Percentiles rank a stretch among this genome's conserved stretches.
These are phyloP conservation scores for Euzophera pinguis DNA, from an alignment of 2,888 invertebrate genomes.

Conservation along the genomic window DNA sequence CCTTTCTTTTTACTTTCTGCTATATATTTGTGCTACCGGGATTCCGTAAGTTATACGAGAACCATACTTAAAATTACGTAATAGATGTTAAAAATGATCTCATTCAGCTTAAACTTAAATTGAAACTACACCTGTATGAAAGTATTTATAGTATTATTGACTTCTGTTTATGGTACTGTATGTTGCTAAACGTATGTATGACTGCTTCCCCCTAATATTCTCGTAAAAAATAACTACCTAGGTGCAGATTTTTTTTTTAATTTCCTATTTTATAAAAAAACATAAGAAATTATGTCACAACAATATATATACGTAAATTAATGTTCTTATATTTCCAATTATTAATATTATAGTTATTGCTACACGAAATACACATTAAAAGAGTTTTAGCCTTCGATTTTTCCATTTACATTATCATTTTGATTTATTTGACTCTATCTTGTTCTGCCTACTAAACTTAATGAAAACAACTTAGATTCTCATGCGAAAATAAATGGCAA, in stretches of 20 bases:
- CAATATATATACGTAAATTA: too few species aligned
- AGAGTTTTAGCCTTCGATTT: not conserved
- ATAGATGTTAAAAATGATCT: not conserved
- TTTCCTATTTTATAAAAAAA: too few species aligned
- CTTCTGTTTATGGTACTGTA: not conserved
- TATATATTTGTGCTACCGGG: not conserved
- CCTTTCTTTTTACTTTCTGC: not conserved
- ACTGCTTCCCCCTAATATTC: too few species aligned
- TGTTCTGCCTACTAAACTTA: constrained; percentile 6
- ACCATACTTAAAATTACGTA: not conserved
- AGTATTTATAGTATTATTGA: too few species aligned
- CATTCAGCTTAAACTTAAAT: not conserved
- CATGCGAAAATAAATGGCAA: constrained; percentile 19
- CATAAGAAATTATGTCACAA: too few species aligned
- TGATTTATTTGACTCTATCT: constrained; percentile 14
- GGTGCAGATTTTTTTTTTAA: too few species aligned
- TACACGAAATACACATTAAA: constrained; percentile 1
- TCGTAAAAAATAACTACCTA: too few species aligned
- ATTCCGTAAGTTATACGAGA: not conserved
- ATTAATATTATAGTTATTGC: not conserved
- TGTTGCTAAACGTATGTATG: too few species aligned
- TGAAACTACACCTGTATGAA: not conserved
- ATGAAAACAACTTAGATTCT: constrained; percentile 9
- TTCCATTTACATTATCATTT: not conserved
- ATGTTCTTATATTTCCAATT: too few species aligned